Base-by-base conservation (phyloP, 2,888 invertebrate genomes). In the Zygaena filipendulae region DNA sequence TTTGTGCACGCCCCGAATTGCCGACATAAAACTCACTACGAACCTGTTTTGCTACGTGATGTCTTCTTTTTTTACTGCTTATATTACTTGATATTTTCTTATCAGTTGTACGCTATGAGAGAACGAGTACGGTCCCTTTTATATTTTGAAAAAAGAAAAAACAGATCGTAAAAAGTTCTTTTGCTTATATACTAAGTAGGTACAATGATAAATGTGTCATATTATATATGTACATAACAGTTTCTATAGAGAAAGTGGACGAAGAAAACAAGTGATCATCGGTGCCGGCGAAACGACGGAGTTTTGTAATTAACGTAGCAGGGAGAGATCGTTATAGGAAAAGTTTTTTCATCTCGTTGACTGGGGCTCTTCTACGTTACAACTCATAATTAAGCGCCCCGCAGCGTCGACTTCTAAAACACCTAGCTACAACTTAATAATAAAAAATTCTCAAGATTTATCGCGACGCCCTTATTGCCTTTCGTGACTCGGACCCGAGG, bases 401-500 rank as follows among this genome's bases (percentile, higher is more conserved):
- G 62, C 64, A 57, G 67, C 59, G 67, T 54, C 48, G 52, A 57
- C 47, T 72, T 79, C 69, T 77, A 77, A 79, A 75, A 69, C 64
- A 61, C 59, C 68, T 63, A 7, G 5, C 16, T 69, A 74, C 75
- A 75, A 71, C 79, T 79, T 77, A 77, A 79, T 79, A 75, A 75
- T 75, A 75, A 72, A 72, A 72, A 62, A 52, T 63, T 64, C 70
- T 57, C 59, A 71, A 75, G 74, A 79, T 77, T 77, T 77, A 77
- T 74, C 68, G 52, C 62, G 50, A 58, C 52, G 45, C 43, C 58
- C 56, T 58, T 64, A 68, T 69, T 68, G 68, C 66, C 56, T 66
- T 61, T 66, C 64, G 61, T 68, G 62, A 55, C 53, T 58, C 40
- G 39, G 40, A 50, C 56, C 49, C 35, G 52, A 49, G 59, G 57